Evolutionary conservation across 1,140 invertebrate species (phyloP), one percentile per base, ranked within the genome.

Genomic region (Proctacanthus coquilletti): DNA sequence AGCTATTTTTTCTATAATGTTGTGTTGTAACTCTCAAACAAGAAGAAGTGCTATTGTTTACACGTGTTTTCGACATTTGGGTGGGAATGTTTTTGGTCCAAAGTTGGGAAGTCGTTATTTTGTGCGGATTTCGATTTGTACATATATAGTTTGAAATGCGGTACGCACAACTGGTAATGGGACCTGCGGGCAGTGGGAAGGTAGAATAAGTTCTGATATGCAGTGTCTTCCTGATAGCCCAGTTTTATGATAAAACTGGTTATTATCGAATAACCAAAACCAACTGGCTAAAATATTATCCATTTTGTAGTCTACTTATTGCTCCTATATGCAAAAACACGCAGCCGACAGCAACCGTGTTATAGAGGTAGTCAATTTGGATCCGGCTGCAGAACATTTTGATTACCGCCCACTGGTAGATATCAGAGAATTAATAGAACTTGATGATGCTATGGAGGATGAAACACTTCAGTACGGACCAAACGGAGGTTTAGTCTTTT

Each of bases 391-490:
- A 11, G 95, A 98, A 60, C 68, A 84, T 54, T 98, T 98, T 69
- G 75, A 86, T 48, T 98, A 98, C 58, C 67, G 81, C 39, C 80
- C 88, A 0, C 51, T 83, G 9, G 77, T 75, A 8, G 94, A 98
- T 66, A 84, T 98, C 37, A 64, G 91, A 46, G 91, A 98, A 47
- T 63, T 98, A 19, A 96, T 98, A 52, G 77, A 87, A 43, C 64
- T 98, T 0, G 87, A 96, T 50, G 94, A 98, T 74, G 85, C 83
- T 1, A 95, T 96, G 88, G 88, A 96, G 63, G 91, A 95, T 66
- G 80, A 89, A 42, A 80, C 91, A 42, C 58, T 98, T n/a, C 74
- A 81, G 47, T 91, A 91, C 69, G 95, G 95, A 4, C 95, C 94
- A 0, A 99, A 99, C 68, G 95, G 95, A 30, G 94, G 87, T 3